phyloP scores from a whole-genome alignment of 2,113 vertebrate genomes.

The Aviceda subcristata region DNA sequence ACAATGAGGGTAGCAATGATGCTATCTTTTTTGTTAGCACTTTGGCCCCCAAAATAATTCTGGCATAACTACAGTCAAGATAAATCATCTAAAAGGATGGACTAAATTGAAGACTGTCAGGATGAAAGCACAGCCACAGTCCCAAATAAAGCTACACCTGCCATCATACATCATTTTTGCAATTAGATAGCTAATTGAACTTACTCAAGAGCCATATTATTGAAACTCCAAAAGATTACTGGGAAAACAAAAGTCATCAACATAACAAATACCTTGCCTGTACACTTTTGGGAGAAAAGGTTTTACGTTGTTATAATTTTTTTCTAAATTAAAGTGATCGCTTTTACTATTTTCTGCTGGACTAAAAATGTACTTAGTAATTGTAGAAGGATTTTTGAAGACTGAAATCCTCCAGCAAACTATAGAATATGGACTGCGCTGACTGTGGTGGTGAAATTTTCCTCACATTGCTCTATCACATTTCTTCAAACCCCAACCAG shows the following conservation, averaged over 20 bases:
- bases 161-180: conserved; percentile 5
- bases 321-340: neutral
- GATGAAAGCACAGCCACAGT: neutral
- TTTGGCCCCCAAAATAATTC: neutral
- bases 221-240: neutral
- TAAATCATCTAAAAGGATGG: neutral
- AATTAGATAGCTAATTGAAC: conserved; percentile 43
- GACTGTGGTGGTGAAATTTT: neutral
- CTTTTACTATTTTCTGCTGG: neutral
- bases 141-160: neutral
- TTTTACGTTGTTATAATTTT: neutral
- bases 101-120: neutral
- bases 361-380: neutral
- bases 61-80: neutral
- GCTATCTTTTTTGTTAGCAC: neutral
- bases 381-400: neutral
- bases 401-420: neutral
- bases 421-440: neutral
- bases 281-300: neutral
- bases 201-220: conserved; percentile 15
- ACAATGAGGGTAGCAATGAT: neutral
- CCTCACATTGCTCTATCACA: neutral
- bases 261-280: neutral
- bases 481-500: neutral
- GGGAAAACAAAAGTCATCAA: neutral